Evolutionary conservation across 53 echinoderm and acorn worm genomes (phyloP).

Genomic region (Apostichopus leukothele): DNA sequence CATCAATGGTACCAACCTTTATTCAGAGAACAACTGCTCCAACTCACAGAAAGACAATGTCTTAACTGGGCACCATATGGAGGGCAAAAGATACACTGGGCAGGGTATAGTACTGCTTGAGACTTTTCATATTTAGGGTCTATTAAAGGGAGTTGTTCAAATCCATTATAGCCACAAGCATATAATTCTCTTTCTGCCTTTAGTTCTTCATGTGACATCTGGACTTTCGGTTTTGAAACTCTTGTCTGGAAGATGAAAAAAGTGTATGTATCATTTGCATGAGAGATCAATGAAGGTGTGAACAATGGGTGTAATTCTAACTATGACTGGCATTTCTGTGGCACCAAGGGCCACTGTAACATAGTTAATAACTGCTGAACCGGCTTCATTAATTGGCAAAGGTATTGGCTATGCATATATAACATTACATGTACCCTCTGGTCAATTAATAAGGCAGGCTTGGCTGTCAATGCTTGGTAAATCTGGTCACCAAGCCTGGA

Average conservation of each 20-base stretch:
- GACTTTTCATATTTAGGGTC: background rate
- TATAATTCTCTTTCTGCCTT: background rate
- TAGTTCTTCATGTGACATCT: background rate
- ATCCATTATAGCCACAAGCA: constrained; percentile 25
- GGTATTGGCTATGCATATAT: too few relatives aligned
- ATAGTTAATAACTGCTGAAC: too few relatives aligned
- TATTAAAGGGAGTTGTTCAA: constrained; percentile 26
- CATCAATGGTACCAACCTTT: background rate
- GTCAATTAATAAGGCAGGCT: too few relatives aligned
- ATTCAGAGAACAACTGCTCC: background rate
- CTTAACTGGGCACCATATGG: background rate
- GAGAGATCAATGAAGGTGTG: too few relatives aligned
- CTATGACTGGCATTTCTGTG: too few relatives aligned
- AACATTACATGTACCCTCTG: too few relatives aligned
- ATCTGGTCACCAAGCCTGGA: too few relatives aligned
- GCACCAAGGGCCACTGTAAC: too few relatives aligned
- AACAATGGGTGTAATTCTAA: too few relatives aligned
- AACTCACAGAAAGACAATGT: background rate
- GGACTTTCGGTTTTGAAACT: background rate
- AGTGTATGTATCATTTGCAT: too few relatives aligned
- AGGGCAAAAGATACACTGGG: background rate
- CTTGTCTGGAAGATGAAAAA: background rate
- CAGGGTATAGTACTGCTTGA: background rate
- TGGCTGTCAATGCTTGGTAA: too few relatives aligned
- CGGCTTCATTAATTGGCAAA: too few relatives aligned